phyloP scores from a whole-genome alignment of 92 coral and sea anemone genomes.

The Umimayanthus kanabou region DNA sequence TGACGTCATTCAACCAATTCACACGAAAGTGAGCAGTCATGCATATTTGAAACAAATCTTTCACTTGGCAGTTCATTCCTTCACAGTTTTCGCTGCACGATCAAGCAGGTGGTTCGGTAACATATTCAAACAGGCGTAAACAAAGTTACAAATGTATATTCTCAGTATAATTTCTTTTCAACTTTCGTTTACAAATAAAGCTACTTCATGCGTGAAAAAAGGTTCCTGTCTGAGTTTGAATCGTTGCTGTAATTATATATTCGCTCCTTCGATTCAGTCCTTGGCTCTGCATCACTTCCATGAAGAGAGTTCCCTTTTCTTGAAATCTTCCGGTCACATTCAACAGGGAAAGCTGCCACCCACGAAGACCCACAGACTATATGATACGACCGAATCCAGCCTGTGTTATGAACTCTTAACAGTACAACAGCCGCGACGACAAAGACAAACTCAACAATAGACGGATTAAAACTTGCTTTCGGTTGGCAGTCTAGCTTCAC shows the following conservation, averaged over 20 bases:
- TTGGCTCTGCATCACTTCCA: background rate
- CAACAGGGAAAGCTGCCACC: too few species aligned
- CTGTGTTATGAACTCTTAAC: background rate
- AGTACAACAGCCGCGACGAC: background rate
- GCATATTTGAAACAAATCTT: background rate
- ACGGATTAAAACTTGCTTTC: background rate
- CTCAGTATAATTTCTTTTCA: too few species aligned
- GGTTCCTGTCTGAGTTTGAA: background rate
- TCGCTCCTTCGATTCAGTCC: background rate
- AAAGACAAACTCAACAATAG: background rate
- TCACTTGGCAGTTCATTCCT: background rate
- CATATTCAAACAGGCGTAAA: background rate
- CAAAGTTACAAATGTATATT: too few species aligned
- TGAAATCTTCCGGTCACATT: background rate
- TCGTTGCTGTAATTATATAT: background rate
- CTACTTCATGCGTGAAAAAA: background rate
- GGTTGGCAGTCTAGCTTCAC: background rate
- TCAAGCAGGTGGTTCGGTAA: background rate
- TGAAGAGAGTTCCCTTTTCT: background rate
- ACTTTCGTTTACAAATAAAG: background rate
- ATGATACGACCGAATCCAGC: background rate
- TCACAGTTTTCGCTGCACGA: background rate
- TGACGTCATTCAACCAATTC: background rate
- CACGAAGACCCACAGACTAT: background rate
- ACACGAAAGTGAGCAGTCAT: background rate